These are phyloP conservation scores for Cephus rjabovi DNA, from an alignment of 2,888 invertebrate genomes.

Conservation along the genomic window DNA sequence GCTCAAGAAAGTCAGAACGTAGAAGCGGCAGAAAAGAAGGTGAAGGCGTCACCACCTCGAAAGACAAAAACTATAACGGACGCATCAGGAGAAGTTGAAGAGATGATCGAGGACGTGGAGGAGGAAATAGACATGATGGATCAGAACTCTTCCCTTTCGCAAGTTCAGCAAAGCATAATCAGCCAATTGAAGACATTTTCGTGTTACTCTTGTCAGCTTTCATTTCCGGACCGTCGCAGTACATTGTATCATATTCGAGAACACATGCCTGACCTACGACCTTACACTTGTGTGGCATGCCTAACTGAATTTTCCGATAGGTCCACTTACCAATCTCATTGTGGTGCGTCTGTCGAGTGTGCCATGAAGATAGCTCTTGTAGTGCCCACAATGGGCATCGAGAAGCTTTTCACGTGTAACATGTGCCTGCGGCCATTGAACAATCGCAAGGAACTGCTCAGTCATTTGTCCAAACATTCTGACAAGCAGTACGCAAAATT, in stretches of 20 bases:
- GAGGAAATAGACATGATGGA: constrained; percentile 53
- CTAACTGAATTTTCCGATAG: constrained; percentile 59
- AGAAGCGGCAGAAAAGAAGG: neutral
- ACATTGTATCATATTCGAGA: constrained; percentile 60
- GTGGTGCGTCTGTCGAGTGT: constrained; percentile 67
- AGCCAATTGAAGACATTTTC: constrained; percentile 62
- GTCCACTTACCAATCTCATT: constrained; percentile 57
- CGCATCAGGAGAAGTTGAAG: constrained; percentile 14
- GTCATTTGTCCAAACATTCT: constrained; percentile 54
- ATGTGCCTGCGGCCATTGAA: constrained; percentile 58
- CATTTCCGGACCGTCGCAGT: constrained; percentile 53
- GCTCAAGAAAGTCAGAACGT: constrained; percentile 3
- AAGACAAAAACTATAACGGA: too few species aligned
- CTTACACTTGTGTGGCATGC: constrained; percentile 62
- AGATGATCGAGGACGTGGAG: constrained; percentile 42
- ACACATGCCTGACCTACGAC: constrained; percentile 59
- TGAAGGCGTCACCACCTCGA: neutral
- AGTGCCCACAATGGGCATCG: constrained; percentile 54
- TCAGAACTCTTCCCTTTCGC: constrained; percentile 53
- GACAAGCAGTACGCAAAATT: constrained; percentile 52
- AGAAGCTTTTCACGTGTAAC: constrained; percentile 63
- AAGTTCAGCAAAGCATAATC: constrained; percentile 62
- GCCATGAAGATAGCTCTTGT: constrained; percentile 69
- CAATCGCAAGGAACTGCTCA: constrained; percentile 55
- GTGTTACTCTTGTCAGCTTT: constrained; percentile 56